Evolutionary conservation across 2,888 invertebrate species (phyloP).

Genomic region (Odontocerum albicorne): DNA sequence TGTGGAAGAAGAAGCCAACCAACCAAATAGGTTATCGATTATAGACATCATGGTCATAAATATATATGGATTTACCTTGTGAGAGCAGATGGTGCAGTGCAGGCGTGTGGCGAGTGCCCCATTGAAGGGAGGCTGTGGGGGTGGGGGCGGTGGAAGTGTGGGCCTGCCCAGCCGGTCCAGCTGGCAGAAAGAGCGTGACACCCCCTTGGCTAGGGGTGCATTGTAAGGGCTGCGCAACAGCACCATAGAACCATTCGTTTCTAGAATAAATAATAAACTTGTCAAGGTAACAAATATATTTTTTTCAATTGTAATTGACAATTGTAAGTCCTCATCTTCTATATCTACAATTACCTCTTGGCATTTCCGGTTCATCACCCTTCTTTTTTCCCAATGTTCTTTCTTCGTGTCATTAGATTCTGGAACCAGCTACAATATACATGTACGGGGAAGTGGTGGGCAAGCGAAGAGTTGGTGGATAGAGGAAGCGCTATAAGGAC

Average conservation of each 20-base stretch:
- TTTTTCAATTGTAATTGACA: background rate
- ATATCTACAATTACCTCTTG: background rate
- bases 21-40: too few species aligned
- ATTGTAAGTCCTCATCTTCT: background rate
- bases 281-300: background rate
- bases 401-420: too few species aligned
- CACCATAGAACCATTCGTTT: conserved; percentile 25
- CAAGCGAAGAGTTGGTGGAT: too few species aligned
- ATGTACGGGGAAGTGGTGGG: too few species aligned
- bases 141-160: conserved; percentile 44
- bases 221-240: conserved; percentile 43
- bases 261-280: conserved; percentile 13
- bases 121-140: conserved; percentile 48
- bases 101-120: conserved; percentile 52
- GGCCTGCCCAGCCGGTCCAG: conserved; percentile 48
- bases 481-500: too few species aligned
- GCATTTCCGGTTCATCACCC: too few species aligned
- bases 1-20: too few species aligned
- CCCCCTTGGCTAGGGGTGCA: conserved; percentile 49
- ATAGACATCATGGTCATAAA: too few species aligned
- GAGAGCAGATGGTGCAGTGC: conserved; percentile 52
- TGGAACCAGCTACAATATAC: too few species aligned
- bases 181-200: conserved; percentile 55
- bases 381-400: background rate
- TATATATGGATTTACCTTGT: too few species aligned